Evolutionary conservation across 2,888 invertebrate genomes (phyloP), one percentile per base, ranked within the genome.

Genomic region (Pinctada fucata): DNA sequence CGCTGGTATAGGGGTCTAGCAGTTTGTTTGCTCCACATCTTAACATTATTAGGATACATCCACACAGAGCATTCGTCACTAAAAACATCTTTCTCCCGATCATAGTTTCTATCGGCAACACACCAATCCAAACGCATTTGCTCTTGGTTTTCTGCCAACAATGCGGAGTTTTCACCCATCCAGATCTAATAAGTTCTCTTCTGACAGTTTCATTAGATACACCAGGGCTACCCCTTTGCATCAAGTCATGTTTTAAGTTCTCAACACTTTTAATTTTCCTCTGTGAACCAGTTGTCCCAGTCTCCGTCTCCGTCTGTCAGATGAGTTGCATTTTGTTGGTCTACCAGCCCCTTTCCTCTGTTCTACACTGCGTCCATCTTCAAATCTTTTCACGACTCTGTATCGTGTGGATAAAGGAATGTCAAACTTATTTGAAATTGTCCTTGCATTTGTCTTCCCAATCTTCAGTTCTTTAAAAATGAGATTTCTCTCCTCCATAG

Each of bases 31-130:
- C 58, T 58, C 58, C 58, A 58, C 13, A 58, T 58, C 58, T 58
- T 58, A 10, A 58, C 58, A 13, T 58, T 58, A 58, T 58, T 58
- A 58, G 58, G 58, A 13, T 58, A 58, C 58, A 58, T 58, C 58
- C 58, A 58, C 13, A 58, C 58, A 58, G 58, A 58, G 58, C 58
- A 58, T 58, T 58, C 58, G 13, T 58, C 58, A 58, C 58, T 58
- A 58, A 58, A 58, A 10, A 58, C 13, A 58, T 10, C 58, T 58
- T 58, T 58, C 13, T 13, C 58, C 58, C 58, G 13, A 13, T 58
- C 58, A 58, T 58, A 58, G 58, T 58, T 58, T 58, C 58, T 58
- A 13, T 58, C 8, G 6, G 58, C 58, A 58, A 58, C 13, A 58
- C 58, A 58, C 58, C 58, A 58, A 10, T 58, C 58, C 58, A 58